A percentile compares a stretch with the other conserved stretches of the same genome.
Evolutionary conservation across 2,113 vertebrate species (phyloP).

Genomic region (Petaurus breviceps): DNA sequence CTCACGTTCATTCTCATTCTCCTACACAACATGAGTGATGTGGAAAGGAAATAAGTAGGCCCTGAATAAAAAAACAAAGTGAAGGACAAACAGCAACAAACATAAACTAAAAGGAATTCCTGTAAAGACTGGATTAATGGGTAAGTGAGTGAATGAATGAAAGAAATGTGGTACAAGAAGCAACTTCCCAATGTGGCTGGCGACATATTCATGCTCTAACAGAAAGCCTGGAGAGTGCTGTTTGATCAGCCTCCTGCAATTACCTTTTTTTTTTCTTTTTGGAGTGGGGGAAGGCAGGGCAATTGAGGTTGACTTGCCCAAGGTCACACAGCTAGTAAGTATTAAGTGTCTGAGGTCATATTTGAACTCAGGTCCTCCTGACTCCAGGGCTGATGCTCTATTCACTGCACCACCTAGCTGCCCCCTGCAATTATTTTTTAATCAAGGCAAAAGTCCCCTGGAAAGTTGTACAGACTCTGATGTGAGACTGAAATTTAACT

Average conservation of each 20-base stretch:
- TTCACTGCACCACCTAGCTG: too few species aligned
- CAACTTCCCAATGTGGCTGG: neutral
- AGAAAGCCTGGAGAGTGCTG: neutral
- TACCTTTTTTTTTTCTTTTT: neutral
- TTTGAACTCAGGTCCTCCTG: too few species aligned
- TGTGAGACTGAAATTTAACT: conserved; percentile 72
- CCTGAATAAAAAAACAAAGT: too few species aligned
- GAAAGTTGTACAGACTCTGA: conserved; percentile 46
- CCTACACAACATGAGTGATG: too few species aligned
- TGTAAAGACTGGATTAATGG: neutral
- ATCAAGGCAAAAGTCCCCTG: conserved; percentile 48
- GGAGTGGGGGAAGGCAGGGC: too few species aligned
- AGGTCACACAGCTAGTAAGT: too few species aligned
- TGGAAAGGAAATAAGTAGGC: too few species aligned
- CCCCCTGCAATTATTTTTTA: neutral
- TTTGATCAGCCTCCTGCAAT: neutral
- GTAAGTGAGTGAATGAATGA: neutral
- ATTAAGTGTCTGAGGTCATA: too few species aligned
- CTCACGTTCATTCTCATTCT: too few species aligned
- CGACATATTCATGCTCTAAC: neutral
- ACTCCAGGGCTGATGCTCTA: too few species aligned
- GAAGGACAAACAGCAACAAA: neutral
- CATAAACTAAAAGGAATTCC: neutral
- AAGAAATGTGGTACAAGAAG: neutral
- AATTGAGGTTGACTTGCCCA: too few species aligned